Conservation (phyloP, 2,888 invertebrate genomes). For the Drosophila trichaetosa region DNA sequence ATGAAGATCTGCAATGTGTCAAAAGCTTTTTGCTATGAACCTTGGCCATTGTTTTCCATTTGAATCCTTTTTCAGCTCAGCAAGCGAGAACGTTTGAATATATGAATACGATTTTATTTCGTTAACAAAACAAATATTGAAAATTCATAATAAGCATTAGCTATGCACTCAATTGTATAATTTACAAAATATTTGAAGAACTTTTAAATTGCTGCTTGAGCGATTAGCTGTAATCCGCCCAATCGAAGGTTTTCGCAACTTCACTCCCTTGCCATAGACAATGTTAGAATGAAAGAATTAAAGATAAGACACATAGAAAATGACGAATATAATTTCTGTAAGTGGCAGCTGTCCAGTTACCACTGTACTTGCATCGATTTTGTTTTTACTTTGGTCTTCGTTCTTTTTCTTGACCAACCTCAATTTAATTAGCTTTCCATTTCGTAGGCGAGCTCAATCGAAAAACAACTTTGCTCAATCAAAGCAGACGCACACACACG, state of each 20-base stretch:
- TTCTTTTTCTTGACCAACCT: constrained; percentile 60
- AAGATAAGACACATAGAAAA: background rate
- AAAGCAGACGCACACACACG: constrained; percentile 37
- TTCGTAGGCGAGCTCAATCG: constrained; percentile 50
- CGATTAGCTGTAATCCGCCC: background rate
- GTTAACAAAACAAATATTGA: background rate
- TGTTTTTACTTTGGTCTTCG: background rate
- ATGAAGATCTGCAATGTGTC: constrained; percentile 1
- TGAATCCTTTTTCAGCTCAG: background rate
- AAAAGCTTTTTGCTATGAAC: background rate
- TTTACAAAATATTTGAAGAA: background rate
- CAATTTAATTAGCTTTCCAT: constrained; percentile 65
- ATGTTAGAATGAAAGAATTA: background rate
- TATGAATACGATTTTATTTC: background rate
- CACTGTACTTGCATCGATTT: background rate
- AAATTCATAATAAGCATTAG: background rate
- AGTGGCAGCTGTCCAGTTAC: background rate
- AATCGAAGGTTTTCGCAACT: background rate
- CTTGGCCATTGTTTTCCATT: background rate
- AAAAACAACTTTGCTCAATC: constrained; percentile 44
- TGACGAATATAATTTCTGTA: background rate
- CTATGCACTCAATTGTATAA: background rate
- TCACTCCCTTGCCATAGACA: background rate
- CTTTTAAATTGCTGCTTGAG: background rate
- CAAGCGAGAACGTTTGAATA: background rate